These are phyloP conservation scores for Nettapus auritus DNA, from an alignment of 2,113 vertebrate species.

Conservation along the genomic window DNA sequence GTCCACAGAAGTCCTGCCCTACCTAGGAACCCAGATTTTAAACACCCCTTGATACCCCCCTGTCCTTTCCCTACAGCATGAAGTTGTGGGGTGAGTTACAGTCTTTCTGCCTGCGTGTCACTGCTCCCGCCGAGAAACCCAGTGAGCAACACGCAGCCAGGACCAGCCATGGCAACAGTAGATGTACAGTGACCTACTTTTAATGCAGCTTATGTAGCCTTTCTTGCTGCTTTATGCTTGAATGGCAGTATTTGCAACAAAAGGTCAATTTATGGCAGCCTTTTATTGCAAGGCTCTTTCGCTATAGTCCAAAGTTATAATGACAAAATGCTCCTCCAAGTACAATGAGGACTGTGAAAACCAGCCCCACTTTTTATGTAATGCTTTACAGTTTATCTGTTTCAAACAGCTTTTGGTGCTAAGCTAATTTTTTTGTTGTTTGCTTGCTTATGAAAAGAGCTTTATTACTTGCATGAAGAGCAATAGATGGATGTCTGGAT, in stretches of 20 bases:
- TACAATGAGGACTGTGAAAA: constrained; percentile 13
- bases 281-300: constrained; percentile 47
- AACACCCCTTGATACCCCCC: background rate
- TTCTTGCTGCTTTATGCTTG: constrained; percentile 59
- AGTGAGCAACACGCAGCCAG: background rate
- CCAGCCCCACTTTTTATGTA: constrained; percentile 3
- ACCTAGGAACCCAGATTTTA: background rate
- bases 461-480: background rate
- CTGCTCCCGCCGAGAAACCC: background rate
- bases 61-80: rapidly evolving
- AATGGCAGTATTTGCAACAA: constrained; percentile 63
- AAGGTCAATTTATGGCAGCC: constrained; percentile 60
- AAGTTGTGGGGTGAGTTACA: background rate
- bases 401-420: constrained; percentile 34
- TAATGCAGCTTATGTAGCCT: constrained; percentile 28
- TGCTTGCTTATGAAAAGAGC: background rate
- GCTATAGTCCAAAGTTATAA: background rate
- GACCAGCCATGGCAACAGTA: background rate
- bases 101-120: background rate
- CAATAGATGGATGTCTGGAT: background rate
- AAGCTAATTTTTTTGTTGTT: constrained; percentile 2
- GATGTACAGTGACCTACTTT: constrained; percentile 68
- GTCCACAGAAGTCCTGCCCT: background rate
- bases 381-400: constrained; percentile 18
- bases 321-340: constrained; percentile 6